Base-by-base conservation (phyloP, 2,888 invertebrate species). In the Microctonus aethiopoides region DNA sequence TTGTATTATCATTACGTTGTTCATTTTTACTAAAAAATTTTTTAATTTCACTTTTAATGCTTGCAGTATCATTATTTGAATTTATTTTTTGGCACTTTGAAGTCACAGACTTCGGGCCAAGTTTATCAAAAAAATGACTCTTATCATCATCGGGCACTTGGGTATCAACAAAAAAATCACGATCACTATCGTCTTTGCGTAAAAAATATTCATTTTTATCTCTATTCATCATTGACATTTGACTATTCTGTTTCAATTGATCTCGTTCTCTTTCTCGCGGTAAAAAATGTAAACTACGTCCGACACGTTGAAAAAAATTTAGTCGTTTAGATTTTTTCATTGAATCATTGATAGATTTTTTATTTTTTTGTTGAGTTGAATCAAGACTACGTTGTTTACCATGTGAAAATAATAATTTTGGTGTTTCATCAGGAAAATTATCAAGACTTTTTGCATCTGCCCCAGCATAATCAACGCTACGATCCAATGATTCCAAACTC, bases 141-240 rank as follows among this genome's bases (percentile, higher is more conserved):
- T 74, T n/a, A n/a, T n/a, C 70, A 41, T 69, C 26, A 11, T 77
- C 65, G 32, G 36, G 22, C 1, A 63, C 56, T 36, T 65, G 29
- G 16, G 13, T 68, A 39, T 46, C 65, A 29, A 79, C 78, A 76
- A 79, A 80, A 75, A 80, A 80, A 79, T 79, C 75, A 75, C 73
- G 57, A 75, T 78, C 62, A 75, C 75, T n/a, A 20, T 70, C 61
- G 22, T 76, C 76, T 60, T 77, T 74, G 24, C 75, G 78, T 73
- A 83, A 79, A 78, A 83, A 83, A 78, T 83, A 81, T 54, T 82
- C 80, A 73, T 80, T 81, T 62, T 81, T 83, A 51, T 83, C 80
- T 16, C 75, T 77, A 46, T 77, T 77, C 4, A 52, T 61, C 34
- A 29, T 70, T n/a, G 74, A 65, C 68, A 74, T 57, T 16, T 68